Evolutionary conservation across 2,113 vertebrate genomes (phyloP).

Genomic region (Myotis brandtii): DNA sequence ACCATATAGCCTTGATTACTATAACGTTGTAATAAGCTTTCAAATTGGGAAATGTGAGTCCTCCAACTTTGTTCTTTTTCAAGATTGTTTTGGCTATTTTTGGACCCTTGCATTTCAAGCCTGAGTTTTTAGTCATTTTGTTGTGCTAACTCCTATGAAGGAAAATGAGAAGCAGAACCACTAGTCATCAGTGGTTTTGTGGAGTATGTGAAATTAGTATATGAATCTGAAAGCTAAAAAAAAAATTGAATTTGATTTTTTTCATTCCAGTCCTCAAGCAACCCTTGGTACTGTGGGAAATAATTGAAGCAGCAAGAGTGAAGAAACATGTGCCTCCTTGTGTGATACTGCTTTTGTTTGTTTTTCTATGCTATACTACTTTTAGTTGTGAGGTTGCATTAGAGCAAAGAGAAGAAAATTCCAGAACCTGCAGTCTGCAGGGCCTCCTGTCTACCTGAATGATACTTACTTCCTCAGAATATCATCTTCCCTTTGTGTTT

Average conservation of each 20-base stretch:
- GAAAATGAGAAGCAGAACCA: neutral
- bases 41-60: neutral
- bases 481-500: neutral
- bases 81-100: neutral
- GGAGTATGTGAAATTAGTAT: neutral
- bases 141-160: neutral
- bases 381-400: neutral
- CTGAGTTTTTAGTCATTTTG: neutral
- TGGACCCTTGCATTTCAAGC: neutral
- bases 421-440: neutral
- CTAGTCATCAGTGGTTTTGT: neutral
- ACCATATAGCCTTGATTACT: neutral
- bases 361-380: neutral
- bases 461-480: neutral
- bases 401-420: conserved; percentile 1
- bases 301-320: neutral
- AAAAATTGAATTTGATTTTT: neutral
- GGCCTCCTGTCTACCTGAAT: neutral
- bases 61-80: neutral
- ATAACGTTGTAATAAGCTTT: neutral
- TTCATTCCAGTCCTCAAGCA: neutral
- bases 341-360: too few species aligned
- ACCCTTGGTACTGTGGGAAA: neutral
- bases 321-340: neutral
- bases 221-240: conserved; percentile 1